Evolutionary conservation across 2,888 invertebrate species (phyloP).

Genomic region (Chymomyza fuscimana): DNA sequence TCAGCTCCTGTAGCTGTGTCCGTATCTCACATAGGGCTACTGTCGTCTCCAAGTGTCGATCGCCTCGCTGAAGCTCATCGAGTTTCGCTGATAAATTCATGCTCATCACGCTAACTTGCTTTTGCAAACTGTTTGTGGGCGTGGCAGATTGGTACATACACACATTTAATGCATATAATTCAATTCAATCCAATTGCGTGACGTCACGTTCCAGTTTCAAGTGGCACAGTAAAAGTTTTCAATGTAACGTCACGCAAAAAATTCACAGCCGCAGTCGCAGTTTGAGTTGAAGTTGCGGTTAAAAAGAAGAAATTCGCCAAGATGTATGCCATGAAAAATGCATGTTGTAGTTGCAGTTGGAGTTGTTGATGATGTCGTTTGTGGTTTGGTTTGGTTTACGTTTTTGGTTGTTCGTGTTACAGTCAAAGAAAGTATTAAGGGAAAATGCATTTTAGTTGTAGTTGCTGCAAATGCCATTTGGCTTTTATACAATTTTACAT

Average conservation of each 20-base stretch:
- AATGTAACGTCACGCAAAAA: constrained; percentile 8
- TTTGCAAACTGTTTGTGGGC: constrained; percentile 88
- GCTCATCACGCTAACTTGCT: constrained; percentile 98
- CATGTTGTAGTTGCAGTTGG: constrained; percentile 13
- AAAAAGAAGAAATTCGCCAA: constrained; percentile 9
- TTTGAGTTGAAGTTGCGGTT: neutral
- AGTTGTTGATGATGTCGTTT: constrained; percentile 20
- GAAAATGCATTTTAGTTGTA: constrained; percentile 69
- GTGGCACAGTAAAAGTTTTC: constrained; percentile 10
- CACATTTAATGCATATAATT: constrained; percentile 45
- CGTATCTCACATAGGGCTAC: constrained; percentile 96
- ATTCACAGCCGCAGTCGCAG: constrained; percentile 1
- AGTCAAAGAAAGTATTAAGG: constrained; percentile 66
- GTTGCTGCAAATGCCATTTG: constrained; percentile 36
- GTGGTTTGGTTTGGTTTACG: constrained; percentile 4
- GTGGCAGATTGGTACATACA: neutral
- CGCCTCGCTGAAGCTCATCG: constrained; percentile 94
- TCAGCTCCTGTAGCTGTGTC: constrained; percentile 94
- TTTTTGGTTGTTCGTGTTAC: constrained; percentile 34
- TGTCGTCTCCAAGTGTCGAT: constrained; percentile 95
- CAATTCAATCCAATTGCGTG: constrained; percentile 52
- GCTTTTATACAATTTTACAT: constrained; percentile 39
- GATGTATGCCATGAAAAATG: neutral
- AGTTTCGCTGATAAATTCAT: constrained; percentile 96
- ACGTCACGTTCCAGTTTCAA: constrained; percentile 51